phyloP scores from a whole-genome alignment of 2,888 invertebrate genomes.

The Metopia argyrocephala region DNA sequence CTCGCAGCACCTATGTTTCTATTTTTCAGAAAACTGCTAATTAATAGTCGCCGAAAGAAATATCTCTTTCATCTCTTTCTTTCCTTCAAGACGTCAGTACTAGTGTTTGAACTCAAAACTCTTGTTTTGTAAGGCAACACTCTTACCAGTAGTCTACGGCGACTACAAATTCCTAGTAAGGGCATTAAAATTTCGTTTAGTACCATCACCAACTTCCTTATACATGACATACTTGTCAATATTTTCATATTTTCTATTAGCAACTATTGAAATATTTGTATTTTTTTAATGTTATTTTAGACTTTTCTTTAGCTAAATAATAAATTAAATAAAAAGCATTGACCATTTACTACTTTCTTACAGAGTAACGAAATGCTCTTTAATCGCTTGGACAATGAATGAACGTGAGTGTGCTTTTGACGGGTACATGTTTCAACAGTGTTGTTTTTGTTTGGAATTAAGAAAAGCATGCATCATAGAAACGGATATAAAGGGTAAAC shows the following conservation, averaged over 20 bases:
- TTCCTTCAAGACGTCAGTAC: too few species aligned
- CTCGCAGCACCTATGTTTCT: too few species aligned
- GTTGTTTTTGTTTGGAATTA: too few species aligned
- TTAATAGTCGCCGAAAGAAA: too few species aligned
- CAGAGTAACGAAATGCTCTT: not conserved
- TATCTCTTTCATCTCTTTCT: too few species aligned
- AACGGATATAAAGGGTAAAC: too few species aligned
- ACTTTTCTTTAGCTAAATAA: slow-evolving; percentile 20
- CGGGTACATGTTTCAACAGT: too few species aligned
- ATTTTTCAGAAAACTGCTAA: too few species aligned
- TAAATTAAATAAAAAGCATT: not conserved
- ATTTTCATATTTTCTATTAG: not conserved
- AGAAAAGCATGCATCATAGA: too few species aligned
- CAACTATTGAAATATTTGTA: not conserved
- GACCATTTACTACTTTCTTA: slow-evolving; percentile 20
- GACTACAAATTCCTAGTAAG: not conserved
- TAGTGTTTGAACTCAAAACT: too few species aligned
- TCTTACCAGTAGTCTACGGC: too few species aligned
- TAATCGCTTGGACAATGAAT: not conserved
- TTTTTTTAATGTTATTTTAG: not conserved
- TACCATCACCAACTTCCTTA: not conserved
- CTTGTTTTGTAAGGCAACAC: too few species aligned
- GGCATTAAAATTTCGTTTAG: not conserved
- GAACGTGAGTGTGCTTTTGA: not conserved
- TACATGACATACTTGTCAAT: not conserved